Evolutionary conservation across 37 sponge, comb jelly and placozoan species (phyloP), one percentile per base, ranked within the genome.

Genomic region (Diacarnus erythraeanus): DNA sequence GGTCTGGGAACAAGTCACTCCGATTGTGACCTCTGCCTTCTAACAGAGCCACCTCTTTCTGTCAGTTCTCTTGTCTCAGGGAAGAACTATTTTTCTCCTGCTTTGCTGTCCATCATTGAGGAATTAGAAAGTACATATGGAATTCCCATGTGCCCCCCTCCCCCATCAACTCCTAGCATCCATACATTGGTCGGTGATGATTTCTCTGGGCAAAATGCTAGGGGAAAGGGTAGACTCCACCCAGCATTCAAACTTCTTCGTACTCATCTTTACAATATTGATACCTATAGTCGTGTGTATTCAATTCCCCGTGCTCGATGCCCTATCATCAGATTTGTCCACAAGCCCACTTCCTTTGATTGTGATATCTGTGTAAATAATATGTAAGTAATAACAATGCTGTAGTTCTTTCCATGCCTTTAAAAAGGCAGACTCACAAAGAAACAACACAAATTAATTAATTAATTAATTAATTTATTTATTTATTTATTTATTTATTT

Each of bases 281-380:
- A 79, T 12, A 41, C 2, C 33, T 80, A 75, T 64, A 40, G 39
- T 2, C 44, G 38, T 0, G 75, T 87, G 23, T 33, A 57, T 8
- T 38, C 78, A 26, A 60, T 88, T 2, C 66, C 78, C 3, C 21
- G 30, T 43, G 88, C 88, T 35, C 83, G 88, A 27, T 78, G 80
- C 43, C 89, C 89, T 26, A 83, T 89, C 34, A 38, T 89, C 57
- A 72, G 51, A 54, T 89, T 89, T 69, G 23, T 40, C 44, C 51
- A 78, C 23, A 17, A 47, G 3, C 57, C 75, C 10, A 18, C 61
- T 27, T 30, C 25, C 22, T 41, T 83, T 9, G 60, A 78, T 38
- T 79, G 80, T 77, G 89, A 89, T 47, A 54, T 89, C 72, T 79
- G 84, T 21, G 25, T 89, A 23, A 39, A 89, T 60, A 74, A 78